Evolutionary conservation across 1,140 invertebrate species (phyloP).

Genomic region (Contarinia nasturtii): DNA sequence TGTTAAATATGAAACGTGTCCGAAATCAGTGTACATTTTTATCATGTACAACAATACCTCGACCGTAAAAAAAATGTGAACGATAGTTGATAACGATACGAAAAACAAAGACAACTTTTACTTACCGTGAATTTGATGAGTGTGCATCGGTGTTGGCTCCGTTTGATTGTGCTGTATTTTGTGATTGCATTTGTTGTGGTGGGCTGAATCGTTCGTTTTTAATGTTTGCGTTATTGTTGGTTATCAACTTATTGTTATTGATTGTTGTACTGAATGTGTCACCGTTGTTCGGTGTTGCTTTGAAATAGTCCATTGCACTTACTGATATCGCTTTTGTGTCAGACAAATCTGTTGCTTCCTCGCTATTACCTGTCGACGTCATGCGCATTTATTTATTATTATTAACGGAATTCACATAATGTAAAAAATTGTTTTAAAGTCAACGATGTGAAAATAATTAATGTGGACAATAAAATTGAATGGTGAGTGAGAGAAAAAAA

Average conservation of each 20-base stretch:
- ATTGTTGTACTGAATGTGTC: background rate
- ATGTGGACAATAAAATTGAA: too few relatives aligned
- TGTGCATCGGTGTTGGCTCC: background rate
- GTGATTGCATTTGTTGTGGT: conserved; percentile 3
- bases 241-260: conserved; percentile 7
- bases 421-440: too few relatives aligned
- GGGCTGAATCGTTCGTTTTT: conserved; percentile 28
- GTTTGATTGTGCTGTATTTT: background rate
- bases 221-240: conserved; percentile 9
- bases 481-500: too few relatives aligned
- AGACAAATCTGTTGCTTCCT: too few relatives aligned
- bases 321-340: too few relatives aligned
- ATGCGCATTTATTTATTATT: too few relatives aligned
- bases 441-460: too few relatives aligned
- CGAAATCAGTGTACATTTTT: too few relatives aligned
- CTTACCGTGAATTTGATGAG: background rate
- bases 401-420: too few relatives aligned
- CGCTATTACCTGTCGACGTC: too few relatives aligned
- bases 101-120: background rate
- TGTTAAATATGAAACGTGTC: background rate
- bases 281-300: background rate
- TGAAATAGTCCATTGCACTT: background rate
- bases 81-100: background rate
- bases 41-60: background rate
- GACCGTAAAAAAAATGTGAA: background rate